phyloP scores from a whole-genome alignment of 2,888 invertebrate species.

The Ceratothoa steindachneri region DNA sequence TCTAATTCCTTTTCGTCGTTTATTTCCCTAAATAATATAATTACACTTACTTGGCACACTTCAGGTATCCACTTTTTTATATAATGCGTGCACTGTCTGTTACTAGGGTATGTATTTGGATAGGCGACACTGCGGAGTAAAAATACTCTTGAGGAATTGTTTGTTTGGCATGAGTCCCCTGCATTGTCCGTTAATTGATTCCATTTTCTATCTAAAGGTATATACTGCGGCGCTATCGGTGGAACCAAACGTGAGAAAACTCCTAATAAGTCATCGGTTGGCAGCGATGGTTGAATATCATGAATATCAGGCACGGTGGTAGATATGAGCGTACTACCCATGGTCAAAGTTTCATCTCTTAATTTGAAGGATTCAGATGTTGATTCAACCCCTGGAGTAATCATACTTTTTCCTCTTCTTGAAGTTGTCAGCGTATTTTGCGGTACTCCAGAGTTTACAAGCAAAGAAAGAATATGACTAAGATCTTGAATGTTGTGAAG shows the following conservation, averaged over 20 bases:
- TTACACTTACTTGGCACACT: constrained; percentile 32
- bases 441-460: neutral
- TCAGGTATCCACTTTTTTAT: constrained; percentile 12
- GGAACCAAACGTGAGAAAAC: neutral
- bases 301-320: neutral
- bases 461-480: neutral
- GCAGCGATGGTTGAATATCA: neutral
- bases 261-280: neutral
- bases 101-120: constrained; percentile 7
- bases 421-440: no score
- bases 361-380: no score
- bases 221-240: neutral
- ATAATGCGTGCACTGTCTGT: constrained; percentile 22
- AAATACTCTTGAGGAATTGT: constrained; percentile 16
- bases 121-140: constrained; percentile 30
- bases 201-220: neutral
- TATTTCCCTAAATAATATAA: no score
- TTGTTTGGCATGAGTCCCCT: no score
- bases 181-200: constrained; percentile 7
- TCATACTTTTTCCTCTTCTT: no score
- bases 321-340: neutral
- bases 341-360: neutral
- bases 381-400: no score
- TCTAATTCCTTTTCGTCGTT: no score
- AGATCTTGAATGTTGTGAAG: neutral